Evolutionary conservation across 2,888 invertebrate genomes (phyloP), one percentile per base, ranked within the genome.

Genomic region (Pheosia tremula): DNA sequence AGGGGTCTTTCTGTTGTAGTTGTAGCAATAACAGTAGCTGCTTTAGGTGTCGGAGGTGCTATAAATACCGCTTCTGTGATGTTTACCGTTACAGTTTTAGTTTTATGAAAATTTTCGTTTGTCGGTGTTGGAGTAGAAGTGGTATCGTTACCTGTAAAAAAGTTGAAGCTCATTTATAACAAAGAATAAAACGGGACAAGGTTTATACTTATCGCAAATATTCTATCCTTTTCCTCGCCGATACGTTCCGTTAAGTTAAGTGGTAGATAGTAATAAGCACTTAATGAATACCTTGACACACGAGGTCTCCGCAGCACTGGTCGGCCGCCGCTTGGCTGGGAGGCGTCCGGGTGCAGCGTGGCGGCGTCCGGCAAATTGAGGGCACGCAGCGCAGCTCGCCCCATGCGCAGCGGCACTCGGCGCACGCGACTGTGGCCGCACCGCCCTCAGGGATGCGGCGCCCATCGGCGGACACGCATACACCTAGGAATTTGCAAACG

Each of bases 381-480:
- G 87, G 87, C 7, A 83, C 69, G 74, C 93, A 93, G 47, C 77
- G 82, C 63, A 92, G 76, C 60, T 79, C 79, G 3, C 85, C 84
- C 89, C 91, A 88, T 0, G 80, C 77, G 64, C 93, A 93, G 2
- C 84, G 70, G 71, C 93, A 93, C 37, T 84, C 70, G 0, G 86
- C 85, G 68, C 93, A 93, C 7, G 85, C 83, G 56, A 87, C 57
- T 11, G 73, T 68, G 24, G 89, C 65, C 0, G 83, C 78, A 36
- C 82, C 86, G 0, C 93, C 92, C 43, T 86, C 86, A 0, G 78
- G 58, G 6, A 93, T 74, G 47, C 66, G 85, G 8, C 80, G 83
- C 2, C 91, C 91, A 37, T 91, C 90, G 7, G 81, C 76, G 1
- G 87, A 75, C 43, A 83, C 60, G 62, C 93, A 93, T 63, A 87